A percentile compares a stretch with the other conserved stretches of the same genome.
phyloP scores from a whole-genome alignment of 1,140 invertebrate species.

The Bradysia coprophila region DNA sequence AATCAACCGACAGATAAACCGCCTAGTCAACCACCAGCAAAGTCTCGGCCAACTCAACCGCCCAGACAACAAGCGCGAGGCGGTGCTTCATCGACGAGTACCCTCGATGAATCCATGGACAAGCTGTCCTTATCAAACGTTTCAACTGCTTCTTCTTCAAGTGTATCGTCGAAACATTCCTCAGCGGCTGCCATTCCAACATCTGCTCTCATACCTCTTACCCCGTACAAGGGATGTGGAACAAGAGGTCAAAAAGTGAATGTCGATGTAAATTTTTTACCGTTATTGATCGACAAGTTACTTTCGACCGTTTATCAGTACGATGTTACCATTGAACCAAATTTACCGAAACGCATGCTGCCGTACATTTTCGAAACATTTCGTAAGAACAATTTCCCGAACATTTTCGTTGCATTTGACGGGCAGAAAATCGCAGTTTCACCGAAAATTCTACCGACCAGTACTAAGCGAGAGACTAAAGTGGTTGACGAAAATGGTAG shows the following conservation, averaged over 20 bases:
- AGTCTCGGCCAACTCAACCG: neutral
- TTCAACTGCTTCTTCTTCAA: neutral
- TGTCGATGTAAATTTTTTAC: constrained; percentile 35
- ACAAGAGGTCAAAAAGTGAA: neutral
- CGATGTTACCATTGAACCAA: constrained; percentile 29
- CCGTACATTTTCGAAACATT: constrained; percentile 17
- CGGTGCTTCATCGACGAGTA: neutral
- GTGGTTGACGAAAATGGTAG: constrained; percentile 19
- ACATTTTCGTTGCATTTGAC: constrained; percentile 42
- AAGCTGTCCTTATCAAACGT: constrained; percentile 8
- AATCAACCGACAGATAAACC: constrained; percentile 1
- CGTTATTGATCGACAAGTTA: constrained; percentile 25
- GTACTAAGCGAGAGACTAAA: neutral
- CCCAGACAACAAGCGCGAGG: neutral
- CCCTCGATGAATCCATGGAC: constrained; percentile 4
- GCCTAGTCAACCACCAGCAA: neutral
- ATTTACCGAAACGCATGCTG: constrained; percentile 27
- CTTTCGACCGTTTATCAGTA: constrained; percentile 28
- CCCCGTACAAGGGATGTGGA: neutral
- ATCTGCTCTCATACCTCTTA: neutral
- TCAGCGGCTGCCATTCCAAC: too few relatives aligned
- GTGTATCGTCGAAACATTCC: too few relatives aligned
- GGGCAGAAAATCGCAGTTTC: constrained; percentile 42
- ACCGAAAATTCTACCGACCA: neutral
- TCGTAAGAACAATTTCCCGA: constrained; percentile 11